Evolutionary conservation across 2,113 vertebrate genomes (phyloP), one percentile per base, ranked within the genome.

Genomic region (mouse (Mus musculus)): DNA sequence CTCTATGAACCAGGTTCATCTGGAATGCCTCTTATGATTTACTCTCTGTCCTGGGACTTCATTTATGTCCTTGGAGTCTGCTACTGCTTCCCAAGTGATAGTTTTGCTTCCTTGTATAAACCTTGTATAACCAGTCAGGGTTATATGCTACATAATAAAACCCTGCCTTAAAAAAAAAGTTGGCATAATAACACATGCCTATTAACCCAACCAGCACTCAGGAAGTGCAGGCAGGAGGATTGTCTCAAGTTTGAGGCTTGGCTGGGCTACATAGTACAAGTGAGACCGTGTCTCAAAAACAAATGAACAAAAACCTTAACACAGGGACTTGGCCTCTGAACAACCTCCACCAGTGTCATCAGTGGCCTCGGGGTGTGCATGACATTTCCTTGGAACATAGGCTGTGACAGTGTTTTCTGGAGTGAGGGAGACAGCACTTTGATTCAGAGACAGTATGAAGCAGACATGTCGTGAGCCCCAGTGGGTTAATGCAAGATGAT

Each of bases 361-460:
- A 0, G n/a, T 61, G n/a, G 85, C 94, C 81, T 90, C n/a, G 5
- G 94, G 85, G 61, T 42, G 6, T 19, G 33, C 30, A 39, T 88
- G 94, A 82, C 63, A 24, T 82, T 81, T 86, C 78, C 90, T 42
- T 56, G 61, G 67, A 39, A 76, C 54, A 28, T 4, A 54, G 77
- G 80, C 59, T 75, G 33, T 80, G 95, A 90, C 63, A 42, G 72
- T 61, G 42, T 72, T 78, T 90, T 89, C 24, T 28, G 36, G 85
- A 46, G 30, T 73, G 49, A 63, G 46, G 73, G 36, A 59, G 5
- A 6, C 42, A 46, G 89, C 5, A 1, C 67, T 78, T 49, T 22
- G 56, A 49, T 81, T 73, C 90, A 59, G 80, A 75, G 92, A 88
- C 14, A 4, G 5, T 2, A 2, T 0, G 49, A 94, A 52, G 72